A percentile compares a stretch with the other conserved stretches of the same genome.
Conservation (phyloP, 2,888 invertebrate genomes). For the Melangyna quadrimaculata region DNA sequence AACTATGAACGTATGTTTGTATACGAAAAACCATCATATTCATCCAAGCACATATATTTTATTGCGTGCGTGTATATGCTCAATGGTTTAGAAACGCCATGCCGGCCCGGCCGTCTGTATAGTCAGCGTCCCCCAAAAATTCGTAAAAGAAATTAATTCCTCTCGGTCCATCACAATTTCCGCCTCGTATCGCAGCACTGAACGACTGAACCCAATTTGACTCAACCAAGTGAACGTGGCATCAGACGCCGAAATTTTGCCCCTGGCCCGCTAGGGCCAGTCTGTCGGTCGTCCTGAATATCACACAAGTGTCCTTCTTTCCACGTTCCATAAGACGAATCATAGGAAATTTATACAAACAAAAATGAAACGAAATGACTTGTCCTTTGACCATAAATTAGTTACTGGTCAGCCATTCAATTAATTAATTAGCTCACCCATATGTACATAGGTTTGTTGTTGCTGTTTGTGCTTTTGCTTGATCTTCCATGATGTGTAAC, state of each 20-base stretch:
- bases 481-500: constrained; percentile 16
- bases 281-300: not conserved
- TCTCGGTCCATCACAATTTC: constrained; percentile 63
- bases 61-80: constrained; percentile 13
- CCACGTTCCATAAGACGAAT: constrained; percentile 44
- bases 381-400: constrained; percentile 72
- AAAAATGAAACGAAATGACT: constrained; percentile 44
- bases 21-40: not conserved
- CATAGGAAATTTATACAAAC: constrained; percentile 27
- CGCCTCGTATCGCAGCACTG: constrained; percentile 61
- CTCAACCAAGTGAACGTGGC: constrained; percentile 42
- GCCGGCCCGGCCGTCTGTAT: not conserved
- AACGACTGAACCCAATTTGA: constrained; percentile 48
- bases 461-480: not conserved
- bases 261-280: not conserved
- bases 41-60: constrained; percentile 51
- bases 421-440: constrained; percentile 69
- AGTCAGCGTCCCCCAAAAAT: constrained; percentile 24
- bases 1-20: not conserved
- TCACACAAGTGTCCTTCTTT: not conserved
- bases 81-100: constrained; percentile 63
- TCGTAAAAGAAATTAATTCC: constrained; percentile 70
- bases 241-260: not conserved
- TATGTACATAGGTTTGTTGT: not conserved
- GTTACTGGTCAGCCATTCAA: constrained; percentile 71